Conservation (phyloP, 1,140 invertebrate genomes). For the Pseudomyrmex cubaensis region DNA sequence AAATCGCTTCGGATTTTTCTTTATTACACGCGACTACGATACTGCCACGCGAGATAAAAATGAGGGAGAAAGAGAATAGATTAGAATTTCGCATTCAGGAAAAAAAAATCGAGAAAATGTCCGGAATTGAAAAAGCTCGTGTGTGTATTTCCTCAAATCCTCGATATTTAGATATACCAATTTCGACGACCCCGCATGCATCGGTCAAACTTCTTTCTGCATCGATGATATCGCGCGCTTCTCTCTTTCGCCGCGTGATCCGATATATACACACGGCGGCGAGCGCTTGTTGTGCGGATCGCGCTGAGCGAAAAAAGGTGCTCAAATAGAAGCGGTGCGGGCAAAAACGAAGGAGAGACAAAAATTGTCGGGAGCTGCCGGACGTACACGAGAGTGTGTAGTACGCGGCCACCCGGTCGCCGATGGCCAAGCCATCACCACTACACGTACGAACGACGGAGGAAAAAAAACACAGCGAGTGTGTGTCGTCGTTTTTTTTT, state of each 20-base stretch:
- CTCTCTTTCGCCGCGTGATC: neutral
- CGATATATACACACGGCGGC: neutral
- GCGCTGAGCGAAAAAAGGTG: constrained; percentile 25
- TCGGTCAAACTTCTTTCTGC: constrained; percentile 25
- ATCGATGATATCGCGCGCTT: constrained; percentile 5
- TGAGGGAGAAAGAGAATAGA: neutral
- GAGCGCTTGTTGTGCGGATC: constrained; percentile 9
- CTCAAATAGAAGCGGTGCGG: constrained; percentile 21
- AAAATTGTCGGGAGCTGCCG: constrained; percentile 31
- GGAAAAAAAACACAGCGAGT: neutral
- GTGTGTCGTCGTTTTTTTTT: too few species aligned
- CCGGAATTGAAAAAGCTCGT: constrained; percentile 30
- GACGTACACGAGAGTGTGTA: neutral
- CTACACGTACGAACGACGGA: constrained; percentile 13
- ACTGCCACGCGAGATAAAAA: neutral
- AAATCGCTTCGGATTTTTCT: constrained; percentile 8
- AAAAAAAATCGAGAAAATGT: constrained; percentile 4
- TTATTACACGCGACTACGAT: neutral
- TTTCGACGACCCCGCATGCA: neutral
- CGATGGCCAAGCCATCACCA: neutral
- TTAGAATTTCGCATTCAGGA: neutral
- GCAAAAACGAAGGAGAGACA: constrained; percentile 36
- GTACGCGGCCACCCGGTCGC: neutral
- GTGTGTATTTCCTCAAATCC: neutral
- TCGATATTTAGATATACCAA: constrained; percentile 34